Conservation (phyloP, 2,113 vertebrate species). For the Antennarius striatus region DNA sequence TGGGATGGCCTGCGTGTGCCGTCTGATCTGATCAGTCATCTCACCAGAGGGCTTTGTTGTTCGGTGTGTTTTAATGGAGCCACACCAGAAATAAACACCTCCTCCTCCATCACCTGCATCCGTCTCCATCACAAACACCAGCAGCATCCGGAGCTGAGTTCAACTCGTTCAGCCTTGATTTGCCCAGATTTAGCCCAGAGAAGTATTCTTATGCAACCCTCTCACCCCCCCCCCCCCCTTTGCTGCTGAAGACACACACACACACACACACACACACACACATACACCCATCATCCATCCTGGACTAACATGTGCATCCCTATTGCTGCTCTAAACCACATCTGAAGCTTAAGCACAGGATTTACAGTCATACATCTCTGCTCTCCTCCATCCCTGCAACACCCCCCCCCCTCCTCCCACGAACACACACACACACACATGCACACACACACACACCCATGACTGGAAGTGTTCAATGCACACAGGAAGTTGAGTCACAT, state of each 20-base stretch:
- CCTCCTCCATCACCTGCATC: not conserved
- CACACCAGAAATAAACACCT: not conserved
- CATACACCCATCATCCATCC: conserved; percentile 24
- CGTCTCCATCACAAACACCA: conserved; percentile 9
- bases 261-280: conserved; percentile 26
- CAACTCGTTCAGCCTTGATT: not conserved
- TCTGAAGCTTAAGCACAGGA: conserved; percentile 57
- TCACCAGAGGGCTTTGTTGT: too few species aligned
- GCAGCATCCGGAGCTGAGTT: not conserved
- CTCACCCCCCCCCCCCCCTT: not conserved
- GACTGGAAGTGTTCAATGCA: conserved; percentile 42
- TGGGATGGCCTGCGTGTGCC: too few species aligned
- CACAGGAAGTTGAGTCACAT: conserved; percentile 68
- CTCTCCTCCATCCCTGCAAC: conserved; percentile 20
- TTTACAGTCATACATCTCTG: conserved; percentile 48
- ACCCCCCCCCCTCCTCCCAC: not conserved
- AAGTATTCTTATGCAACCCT: conserved; percentile 59
- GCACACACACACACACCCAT: conserved; percentile 36
- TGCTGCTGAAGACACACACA: conserved; percentile 1
- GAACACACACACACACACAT: not conserved
- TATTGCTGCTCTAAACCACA: conserved; percentile 27
- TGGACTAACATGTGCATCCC: conserved; percentile 36
- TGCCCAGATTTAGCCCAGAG: conserved; percentile 33
- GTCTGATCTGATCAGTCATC: too few species aligned
- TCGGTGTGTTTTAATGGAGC: too few species aligned